Base-by-base conservation (phyloP, 2,113 vertebrate genomes). In the Mystacornis crossleyi region DNA sequence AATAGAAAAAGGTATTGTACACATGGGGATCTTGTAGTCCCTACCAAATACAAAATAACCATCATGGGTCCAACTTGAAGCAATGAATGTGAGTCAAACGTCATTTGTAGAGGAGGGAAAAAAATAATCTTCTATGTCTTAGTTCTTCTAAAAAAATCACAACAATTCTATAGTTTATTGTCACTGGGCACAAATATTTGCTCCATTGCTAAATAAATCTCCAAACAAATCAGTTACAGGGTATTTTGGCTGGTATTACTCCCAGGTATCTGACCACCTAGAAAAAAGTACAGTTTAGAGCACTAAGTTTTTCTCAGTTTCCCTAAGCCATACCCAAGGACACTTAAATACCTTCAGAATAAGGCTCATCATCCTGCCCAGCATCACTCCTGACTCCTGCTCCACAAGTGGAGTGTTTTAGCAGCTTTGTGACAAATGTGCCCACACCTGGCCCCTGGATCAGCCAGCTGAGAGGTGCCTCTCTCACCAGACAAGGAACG, bases 321-420 rank as follows among this genome's bases (percentile, higher is more conserved):
- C 47, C 19, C n/a, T 12, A 47, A n/a, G 33, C 14, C 40, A n/a
- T 50, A 54, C 12, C 31, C 3, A 12, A 79, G 43, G 28, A 65
- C 12, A 45, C 18, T 70, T 83, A 36, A 40, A 55, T 16, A 71
- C 29, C 29, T 80, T 66, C 9, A 36, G 25, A 75, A 87, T 5
- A 0, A 0, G 51, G 4, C 19, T 29, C 18, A 47, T 38, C 19
- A 48, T 48, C 14, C 14, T 7, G 2, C 5, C 33, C 23, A 65
- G 18, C 51, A 57, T 24, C 14, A 14, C 8, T 43, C 10, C 4
- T 25, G 36, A 14, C 8, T 43, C 10, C 4, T 25, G 36, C 29
- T 83, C 33, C 28, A 42, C 12, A 71, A 67, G 14, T 8, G 13
- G n/a, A 58, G 7, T 6, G 5, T 33, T 54, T 58, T 34, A 73